Percentiles rank a stretch among this genome's conserved stretches.
phyloP scores from a whole-genome alignment of 2,888 invertebrate species.

The Masnerella sp. region DNA sequence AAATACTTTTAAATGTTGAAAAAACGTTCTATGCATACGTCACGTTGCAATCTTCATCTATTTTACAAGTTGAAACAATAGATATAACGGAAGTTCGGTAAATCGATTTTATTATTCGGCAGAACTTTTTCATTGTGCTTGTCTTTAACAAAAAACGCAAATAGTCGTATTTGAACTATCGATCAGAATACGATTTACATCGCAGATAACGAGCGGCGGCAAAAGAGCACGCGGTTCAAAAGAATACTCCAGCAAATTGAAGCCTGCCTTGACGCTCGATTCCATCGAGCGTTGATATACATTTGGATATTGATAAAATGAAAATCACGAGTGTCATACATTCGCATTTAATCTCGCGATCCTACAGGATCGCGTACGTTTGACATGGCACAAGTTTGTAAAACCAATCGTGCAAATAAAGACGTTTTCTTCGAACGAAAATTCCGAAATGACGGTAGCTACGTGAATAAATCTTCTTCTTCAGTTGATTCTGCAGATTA shows the following conservation, averaged over 20 bases:
- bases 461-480: no score
- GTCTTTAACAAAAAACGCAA: no score
- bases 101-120: no score
- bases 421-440: neutral
- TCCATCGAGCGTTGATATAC: constrained; percentile 34
- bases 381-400: neutral
- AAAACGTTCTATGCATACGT: no score
- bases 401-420: constrained; percentile 8
- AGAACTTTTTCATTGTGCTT: no score
- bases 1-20: no score
- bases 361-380: constrained; percentile 8
- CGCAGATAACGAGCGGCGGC: constrained; percentile 6
- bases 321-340: constrained; percentile 30
- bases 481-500: no score
- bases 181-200: constrained; percentile 36
- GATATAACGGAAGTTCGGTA: no score
- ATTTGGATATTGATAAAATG: constrained; percentile 31
- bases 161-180: no score
- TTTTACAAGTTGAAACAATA: no score
- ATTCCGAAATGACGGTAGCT: no score
- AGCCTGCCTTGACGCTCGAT: constrained; percentile 20
- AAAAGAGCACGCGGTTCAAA: constrained; percentile 26
- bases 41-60: no score
- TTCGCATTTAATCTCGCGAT: constrained; percentile 25
- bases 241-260: constrained; percentile 45